phyloP scores from a whole-genome alignment of 2,888 invertebrate genomes.

The Cyaniris semiargus region DNA sequence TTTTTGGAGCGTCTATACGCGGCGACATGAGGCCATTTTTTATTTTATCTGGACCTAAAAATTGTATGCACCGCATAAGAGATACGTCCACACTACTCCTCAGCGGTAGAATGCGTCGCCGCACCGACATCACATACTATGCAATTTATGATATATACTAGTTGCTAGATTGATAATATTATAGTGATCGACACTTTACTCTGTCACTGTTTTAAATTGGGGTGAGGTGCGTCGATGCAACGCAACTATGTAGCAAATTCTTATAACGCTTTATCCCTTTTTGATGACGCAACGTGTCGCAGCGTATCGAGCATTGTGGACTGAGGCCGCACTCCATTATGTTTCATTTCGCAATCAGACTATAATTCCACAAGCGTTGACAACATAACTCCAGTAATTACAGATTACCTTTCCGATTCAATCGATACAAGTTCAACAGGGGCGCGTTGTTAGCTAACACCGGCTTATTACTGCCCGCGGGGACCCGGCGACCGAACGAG shows the following conservation, averaged over 20 bases:
- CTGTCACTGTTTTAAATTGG: too few species aligned
- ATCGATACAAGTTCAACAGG: constrained; percentile 52
- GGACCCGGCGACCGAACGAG: constrained; percentile 57
- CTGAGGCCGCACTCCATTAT: too few species aligned
- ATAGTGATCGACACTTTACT: too few species aligned
- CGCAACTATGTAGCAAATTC: too few species aligned
- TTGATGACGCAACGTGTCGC: too few species aligned
- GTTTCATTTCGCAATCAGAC: too few species aligned
- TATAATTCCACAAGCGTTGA: neutral
- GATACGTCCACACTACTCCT: neutral
- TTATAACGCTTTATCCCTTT: too few species aligned
- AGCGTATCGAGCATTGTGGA: too few species aligned
- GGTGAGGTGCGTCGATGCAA: too few species aligned
- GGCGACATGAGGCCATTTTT: constrained; percentile 56
- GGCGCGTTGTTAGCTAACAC: constrained; percentile 51
- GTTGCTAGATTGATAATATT: too few species aligned
- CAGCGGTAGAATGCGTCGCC: neutral
- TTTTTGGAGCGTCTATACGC: constrained; percentile 45
- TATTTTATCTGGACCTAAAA: constrained; percentile 51
- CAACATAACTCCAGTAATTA: neutral
- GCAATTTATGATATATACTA: neutral
- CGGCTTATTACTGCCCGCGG: constrained; percentile 48
- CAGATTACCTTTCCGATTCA: constrained; percentile 50
- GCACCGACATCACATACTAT: neutral
- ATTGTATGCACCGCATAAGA: too few species aligned